These are phyloP conservation scores for Gallinago nigripennis DNA, from an alignment of 2,797 vertebrate genomes.

Conservation along the genomic window DNA sequence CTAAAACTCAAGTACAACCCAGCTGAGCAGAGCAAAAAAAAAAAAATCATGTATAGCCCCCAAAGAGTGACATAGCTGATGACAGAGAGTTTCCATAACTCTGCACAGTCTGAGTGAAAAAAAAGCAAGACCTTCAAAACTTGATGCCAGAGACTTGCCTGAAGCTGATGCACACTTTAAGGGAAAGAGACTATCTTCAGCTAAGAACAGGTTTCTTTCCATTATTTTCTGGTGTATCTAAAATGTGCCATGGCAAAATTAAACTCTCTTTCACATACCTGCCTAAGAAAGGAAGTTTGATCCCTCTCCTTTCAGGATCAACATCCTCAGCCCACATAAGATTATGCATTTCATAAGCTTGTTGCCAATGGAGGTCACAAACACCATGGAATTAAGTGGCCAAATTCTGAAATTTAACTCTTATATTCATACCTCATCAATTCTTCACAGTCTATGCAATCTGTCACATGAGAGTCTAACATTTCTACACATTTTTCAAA, in stretches of 20 bases:
- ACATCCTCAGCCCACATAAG: background rate
- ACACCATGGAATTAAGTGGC: background rate
- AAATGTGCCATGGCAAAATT: background rate
- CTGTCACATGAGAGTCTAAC: background rate
- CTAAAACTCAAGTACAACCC: too few relatives aligned
- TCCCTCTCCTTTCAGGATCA: background rate
- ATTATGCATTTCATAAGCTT: background rate
- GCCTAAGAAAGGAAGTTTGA: background rate
- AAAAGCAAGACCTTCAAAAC: background rate
- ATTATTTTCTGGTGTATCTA: accelerated
- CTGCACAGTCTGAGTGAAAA: background rate
- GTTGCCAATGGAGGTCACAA: background rate
- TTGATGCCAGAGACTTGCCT: background rate
- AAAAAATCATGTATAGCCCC: background rate
- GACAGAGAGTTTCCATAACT: background rate
- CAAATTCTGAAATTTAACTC: background rate
- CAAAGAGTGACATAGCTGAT: background rate
- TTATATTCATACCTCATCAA: background rate
- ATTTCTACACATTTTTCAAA: background rate
- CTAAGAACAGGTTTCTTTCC: background rate
- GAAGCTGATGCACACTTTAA: background rate
- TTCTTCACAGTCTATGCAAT: background rate
- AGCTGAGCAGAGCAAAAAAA: background rate
- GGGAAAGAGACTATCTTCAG: background rate
- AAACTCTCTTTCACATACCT: background rate